A percentile compares a stretch with the other conserved stretches of the same genome.
These are phyloP conservation scores for Meteorus sp. DNA, from an alignment of 1,140 invertebrate genomes.

Conservation along the genomic window DNA sequence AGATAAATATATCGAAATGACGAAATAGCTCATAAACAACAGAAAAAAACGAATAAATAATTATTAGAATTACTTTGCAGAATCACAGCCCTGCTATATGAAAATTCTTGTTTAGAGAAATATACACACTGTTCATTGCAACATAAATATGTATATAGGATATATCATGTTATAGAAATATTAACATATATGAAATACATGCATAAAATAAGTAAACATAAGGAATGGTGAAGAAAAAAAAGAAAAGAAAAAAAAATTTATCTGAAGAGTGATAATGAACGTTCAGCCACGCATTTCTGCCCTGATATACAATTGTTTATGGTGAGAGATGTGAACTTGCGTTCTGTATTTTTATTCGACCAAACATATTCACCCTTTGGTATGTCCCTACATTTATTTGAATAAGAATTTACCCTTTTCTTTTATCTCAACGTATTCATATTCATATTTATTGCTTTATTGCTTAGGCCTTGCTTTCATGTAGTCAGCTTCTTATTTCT, in stretches of 20 bases:
- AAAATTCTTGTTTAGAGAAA: constrained; percentile 13
- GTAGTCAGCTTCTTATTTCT: too few relatives aligned
- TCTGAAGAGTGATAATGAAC: constrained; percentile 29
- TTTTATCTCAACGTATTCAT: too few relatives aligned
- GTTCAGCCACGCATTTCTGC: constrained; percentile 48
- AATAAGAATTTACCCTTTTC: too few relatives aligned
- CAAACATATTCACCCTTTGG: too few relatives aligned
- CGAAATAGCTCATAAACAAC: neutral
- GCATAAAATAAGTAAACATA: constrained; percentile 38
- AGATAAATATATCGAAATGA: neutral
- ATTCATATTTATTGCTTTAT: too few relatives aligned
- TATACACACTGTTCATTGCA: constrained; percentile 52
- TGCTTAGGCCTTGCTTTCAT: too few relatives aligned
- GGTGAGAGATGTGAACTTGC: constrained; percentile 46
- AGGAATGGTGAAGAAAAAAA: constrained; percentile 44
- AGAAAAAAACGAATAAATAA: neutral
- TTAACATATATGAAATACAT: too few relatives aligned
- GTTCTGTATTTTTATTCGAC: constrained; percentile 49
- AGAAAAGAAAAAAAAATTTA: constrained; percentile 41
- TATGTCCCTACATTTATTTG: too few relatives aligned
- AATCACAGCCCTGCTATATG: constrained; percentile 12
- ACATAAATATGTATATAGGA: constrained; percentile 60
- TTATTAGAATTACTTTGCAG: constrained; percentile 13
- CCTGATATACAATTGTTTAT: constrained; percentile 9
- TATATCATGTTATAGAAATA: constrained; percentile 40